Base-by-base conservation (phyloP, 2,888 invertebrate genomes). In the Pogonocherus hispidulus region DNA sequence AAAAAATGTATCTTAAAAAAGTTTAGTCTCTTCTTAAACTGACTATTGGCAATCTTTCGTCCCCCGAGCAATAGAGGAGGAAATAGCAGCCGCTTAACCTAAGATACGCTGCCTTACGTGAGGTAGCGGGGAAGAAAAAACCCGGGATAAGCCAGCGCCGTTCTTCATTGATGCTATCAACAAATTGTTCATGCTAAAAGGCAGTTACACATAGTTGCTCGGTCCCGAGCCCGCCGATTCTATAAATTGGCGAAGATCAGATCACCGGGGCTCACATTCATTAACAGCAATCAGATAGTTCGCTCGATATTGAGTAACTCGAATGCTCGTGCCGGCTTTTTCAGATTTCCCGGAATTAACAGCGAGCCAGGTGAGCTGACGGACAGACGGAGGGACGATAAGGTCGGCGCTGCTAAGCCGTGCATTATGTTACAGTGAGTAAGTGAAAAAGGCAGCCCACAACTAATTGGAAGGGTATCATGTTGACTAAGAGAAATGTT, bases 251-350 rank as follows among this genome's bases (percentile, higher is more conserved):
- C 79, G 66, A 78, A 80, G 80, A 81, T 81, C 80, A 70, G 76
- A 81, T 81, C 81, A 74, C 71, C 72, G 69, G 63, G 78, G 79
- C 79, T 78, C 81, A 84, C 84, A 82, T 82, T 84, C 81, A 84
- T 84, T 84, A 84, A 81, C 79, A 77, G 74, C 77, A 77, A 83
- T 82, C 83, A 79, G 83, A 84, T 83, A 83, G 69, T 57, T 70
- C 46, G 66, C 63, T 69, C 73, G 79, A 76, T 79, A 78, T 78
- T 77, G 75, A 75, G 75, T 71, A 76, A 69, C 72, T 74, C 67
- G 66, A 59, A 52, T 64, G 65, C 62, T 67, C 67, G 68, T 66
- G 44, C 52, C 47, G 64, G 19, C 59, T 78, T 78, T 78, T 77
- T 77, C 69, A 69, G 73, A 70, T 74, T 78, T 78, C 79, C 74